Conservation (phyloP, 2,113 vertebrate species). For the Sisor rabdophorus region DNA sequence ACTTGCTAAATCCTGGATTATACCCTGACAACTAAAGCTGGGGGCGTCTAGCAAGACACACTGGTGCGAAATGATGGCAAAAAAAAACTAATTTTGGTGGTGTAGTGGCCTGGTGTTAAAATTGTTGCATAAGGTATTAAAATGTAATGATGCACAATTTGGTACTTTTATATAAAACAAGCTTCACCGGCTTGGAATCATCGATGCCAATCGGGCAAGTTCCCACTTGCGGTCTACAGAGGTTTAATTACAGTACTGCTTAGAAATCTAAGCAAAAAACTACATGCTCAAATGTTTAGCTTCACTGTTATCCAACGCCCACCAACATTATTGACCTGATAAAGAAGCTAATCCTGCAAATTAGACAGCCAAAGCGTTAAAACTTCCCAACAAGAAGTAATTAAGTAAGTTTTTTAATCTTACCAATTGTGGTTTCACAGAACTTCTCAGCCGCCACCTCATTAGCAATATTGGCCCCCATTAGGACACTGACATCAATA, state of each 20-base stretch:
- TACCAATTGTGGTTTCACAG: constrained; percentile 92
- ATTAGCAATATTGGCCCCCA: constrained; percentile 92
- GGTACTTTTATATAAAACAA: background rate
- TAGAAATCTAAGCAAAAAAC: no score
- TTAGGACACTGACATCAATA: constrained; percentile 88
- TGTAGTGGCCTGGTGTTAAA: no score
- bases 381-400: background rate
- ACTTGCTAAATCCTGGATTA: background rate
- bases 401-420: constrained; percentile 27
- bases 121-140: background rate
- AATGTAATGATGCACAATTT: background rate
- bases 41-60: background rate
- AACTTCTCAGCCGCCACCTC: constrained; percentile 91
- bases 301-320: no score
- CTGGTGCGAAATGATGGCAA: background rate
- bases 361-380: background rate
- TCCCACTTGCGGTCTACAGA: background rate
- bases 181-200: background rate
- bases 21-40: background rate
- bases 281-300: background rate
- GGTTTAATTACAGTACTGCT: background rate
- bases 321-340: background rate
- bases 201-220: background rate
- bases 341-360: background rate
- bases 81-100: background rate